A percentile compares a stretch with the other conserved stretches of the same genome.
Evolutionary conservation across 2,888 invertebrate species (phyloP).

Genomic region (Mystacides longicornis): DNA sequence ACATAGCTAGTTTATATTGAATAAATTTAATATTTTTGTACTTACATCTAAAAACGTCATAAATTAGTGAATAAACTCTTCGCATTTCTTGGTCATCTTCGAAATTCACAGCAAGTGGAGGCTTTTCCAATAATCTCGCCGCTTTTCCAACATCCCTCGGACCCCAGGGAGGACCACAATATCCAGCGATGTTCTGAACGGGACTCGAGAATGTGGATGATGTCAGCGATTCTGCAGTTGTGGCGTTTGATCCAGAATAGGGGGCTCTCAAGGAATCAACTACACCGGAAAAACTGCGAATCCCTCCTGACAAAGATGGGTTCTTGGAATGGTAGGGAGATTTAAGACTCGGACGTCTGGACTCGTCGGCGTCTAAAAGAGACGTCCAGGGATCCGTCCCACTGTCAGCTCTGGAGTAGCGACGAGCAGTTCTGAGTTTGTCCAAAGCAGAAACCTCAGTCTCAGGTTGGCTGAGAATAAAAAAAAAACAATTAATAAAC

Average conservation of each 20-base stretch:
- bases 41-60: constrained; percentile 70
- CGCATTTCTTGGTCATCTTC: constrained; percentile 66
- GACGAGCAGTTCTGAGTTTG: constrained; percentile 17
- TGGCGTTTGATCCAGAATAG: not conserved
- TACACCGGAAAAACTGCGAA: no score
- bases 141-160: constrained; percentile 44
- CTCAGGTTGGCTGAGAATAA: constrained; percentile 10
- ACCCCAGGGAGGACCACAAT: constrained; percentile 20
- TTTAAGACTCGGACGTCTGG: not conserved
- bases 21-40: no score
- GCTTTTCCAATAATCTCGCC: constrained; percentile 45
- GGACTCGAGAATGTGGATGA: not conserved
- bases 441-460: constrained; percentile 20
- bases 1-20: no score
- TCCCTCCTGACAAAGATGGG: not conserved
- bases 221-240: not conserved
- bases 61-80: constrained; percentile 63
- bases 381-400: constrained; percentile 21
- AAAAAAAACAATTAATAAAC: not conserved
- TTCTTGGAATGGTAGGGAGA: constrained; percentile 1
- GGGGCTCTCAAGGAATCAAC: not conserved
- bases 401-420: constrained; percentile 24
- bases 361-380: constrained; percentile 8
- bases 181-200: not conserved
- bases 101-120: constrained; percentile 45